A percentile compares a stretch with the other conserved stretches of the same genome.
Conservation (phyloP, 2,888 invertebrate species). For the Andrena chrysosceles region DNA sequence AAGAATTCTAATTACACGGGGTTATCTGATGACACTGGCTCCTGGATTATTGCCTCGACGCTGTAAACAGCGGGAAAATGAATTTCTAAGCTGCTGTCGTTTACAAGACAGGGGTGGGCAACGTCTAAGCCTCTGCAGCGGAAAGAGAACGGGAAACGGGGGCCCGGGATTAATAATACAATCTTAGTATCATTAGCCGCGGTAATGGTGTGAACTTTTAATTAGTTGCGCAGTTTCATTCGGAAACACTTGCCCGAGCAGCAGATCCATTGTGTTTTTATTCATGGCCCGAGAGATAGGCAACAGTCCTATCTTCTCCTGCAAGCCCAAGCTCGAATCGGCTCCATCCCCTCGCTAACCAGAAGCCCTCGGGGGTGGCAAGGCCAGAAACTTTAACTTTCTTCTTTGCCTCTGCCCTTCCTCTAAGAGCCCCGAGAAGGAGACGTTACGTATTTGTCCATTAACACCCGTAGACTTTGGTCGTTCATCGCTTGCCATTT, state of each 20-base stretch:
- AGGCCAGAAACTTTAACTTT: slow-evolving; percentile 76
- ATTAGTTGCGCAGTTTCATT: slow-evolving; percentile 84
- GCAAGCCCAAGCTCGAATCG: slow-evolving; percentile 58
- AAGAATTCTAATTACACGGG: slow-evolving; percentile 18
- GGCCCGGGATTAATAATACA: slow-evolving; percentile 81
- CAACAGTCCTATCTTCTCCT: slow-evolving; percentile 75
- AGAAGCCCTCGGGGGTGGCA: slow-evolving; percentile 65
- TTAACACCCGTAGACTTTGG: slow-evolving; percentile 68
- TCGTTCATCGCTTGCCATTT: slow-evolving; percentile 53
- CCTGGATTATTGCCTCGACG: slow-evolving; percentile 8
- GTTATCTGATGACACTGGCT: slow-evolving; percentile 11
- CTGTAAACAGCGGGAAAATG: slow-evolving; percentile 28
- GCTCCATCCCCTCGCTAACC: slow-evolving; percentile 58
- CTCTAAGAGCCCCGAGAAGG: slow-evolving; percentile 57
- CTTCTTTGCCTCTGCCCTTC: slow-evolving; percentile 54
- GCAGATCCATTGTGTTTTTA: slow-evolving; percentile 81
- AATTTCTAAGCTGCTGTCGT: slow-evolving; percentile 38
- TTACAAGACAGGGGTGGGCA: slow-evolving; percentile 7
- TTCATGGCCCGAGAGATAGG: slow-evolving; percentile 80
- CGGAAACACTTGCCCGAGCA: slow-evolving; percentile 80
- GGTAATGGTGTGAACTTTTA: slow-evolving; percentile 84
- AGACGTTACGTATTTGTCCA: slow-evolving; percentile 72
- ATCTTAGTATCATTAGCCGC: slow-evolving; percentile 83
- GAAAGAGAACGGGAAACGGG: slow-evolving; percentile 38
- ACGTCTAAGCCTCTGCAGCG: neutral